Percentiles rank a stretch among this genome's conserved stretches.
Evolutionary conservation across 2,113 vertebrate species (phyloP).

Genomic region (Anoura caudifer): DNA sequence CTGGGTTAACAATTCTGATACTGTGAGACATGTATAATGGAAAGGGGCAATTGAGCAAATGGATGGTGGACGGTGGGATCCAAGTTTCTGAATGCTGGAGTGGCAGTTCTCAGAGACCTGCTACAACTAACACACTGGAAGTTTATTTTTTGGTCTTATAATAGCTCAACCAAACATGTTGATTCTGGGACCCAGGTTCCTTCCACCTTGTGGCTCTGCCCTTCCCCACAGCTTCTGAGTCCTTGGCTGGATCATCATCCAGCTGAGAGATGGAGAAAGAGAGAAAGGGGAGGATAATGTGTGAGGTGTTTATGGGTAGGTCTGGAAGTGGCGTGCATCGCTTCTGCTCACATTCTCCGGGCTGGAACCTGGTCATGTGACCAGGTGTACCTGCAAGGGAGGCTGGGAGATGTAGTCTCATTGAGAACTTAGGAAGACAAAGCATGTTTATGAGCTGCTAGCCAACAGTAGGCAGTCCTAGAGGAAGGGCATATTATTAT

Average conservation of each 20-base stretch:
- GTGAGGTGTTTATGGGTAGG: neutral
- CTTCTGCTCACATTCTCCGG: no score
- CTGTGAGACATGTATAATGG: no score
- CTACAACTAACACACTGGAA: neutral
- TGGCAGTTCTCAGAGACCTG: neutral
- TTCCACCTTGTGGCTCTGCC: neutral
- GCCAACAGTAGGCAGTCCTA: neutral
- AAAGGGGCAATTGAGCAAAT: neutral
- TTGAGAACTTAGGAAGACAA: neutral
- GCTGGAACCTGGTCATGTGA: neutral
- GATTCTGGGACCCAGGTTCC: neutral
- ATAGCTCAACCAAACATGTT: neutral
- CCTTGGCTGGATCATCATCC: neutral
- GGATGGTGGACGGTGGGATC: neutral
- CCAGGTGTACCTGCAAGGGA: neutral
- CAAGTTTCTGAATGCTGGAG: neutral
- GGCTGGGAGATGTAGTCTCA: slow-evolving; percentile 5
- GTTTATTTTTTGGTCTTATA: neutral
- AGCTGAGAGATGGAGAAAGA: neutral
- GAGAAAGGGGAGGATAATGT: neutral
- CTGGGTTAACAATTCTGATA: neutral
- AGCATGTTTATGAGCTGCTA: neutral
- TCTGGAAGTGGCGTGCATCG: neutral
- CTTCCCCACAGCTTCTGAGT: neutral
- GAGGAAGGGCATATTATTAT: neutral